phyloP scores from a whole-genome alignment of 2,113 vertebrate species.

The Scopus umbretta region DNA sequence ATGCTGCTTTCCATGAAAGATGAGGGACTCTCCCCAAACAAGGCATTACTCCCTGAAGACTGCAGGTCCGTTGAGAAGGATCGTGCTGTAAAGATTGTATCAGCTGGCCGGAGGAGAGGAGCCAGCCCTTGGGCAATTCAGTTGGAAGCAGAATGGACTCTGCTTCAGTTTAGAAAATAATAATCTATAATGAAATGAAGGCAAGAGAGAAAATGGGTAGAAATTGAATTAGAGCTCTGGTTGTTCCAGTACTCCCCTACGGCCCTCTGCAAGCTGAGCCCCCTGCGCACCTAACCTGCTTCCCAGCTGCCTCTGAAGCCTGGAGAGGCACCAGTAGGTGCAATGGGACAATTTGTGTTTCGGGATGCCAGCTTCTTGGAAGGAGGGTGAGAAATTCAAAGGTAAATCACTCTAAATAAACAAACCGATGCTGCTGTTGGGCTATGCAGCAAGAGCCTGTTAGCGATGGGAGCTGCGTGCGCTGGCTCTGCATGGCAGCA shows the following conservation, averaged over 20 bases:
- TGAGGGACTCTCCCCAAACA: neutral
- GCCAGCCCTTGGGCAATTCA: neutral
- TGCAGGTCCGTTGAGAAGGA: neutral
- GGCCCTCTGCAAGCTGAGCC: neutral
- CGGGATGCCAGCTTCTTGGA: neutral
- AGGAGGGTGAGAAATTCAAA: neutral
- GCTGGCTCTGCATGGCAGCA: neutral
- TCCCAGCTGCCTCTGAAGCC: neutral
- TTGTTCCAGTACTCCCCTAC: neutral
- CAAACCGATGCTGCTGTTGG: neutral
- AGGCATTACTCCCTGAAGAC: neutral
- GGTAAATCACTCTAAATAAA: neutral
- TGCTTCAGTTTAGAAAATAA: conserved; percentile 45
- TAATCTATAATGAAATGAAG: conserved; percentile 49
- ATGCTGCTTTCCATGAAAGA: neutral
- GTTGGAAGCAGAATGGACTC: conserved; percentile 15
- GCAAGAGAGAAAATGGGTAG: conserved; percentile 34
- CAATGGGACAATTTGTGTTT: neutral
- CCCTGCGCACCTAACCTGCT: neutral
- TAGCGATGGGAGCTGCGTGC: neutral
- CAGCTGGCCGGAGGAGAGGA: neutral
- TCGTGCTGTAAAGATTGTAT: neutral
- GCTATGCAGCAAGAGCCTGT: neutral
- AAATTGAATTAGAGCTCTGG: conserved; percentile 45
- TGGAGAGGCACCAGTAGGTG: neutral